Conservation (phyloP, 2,888 invertebrate genomes). For the Oscheius sp. region DNA sequence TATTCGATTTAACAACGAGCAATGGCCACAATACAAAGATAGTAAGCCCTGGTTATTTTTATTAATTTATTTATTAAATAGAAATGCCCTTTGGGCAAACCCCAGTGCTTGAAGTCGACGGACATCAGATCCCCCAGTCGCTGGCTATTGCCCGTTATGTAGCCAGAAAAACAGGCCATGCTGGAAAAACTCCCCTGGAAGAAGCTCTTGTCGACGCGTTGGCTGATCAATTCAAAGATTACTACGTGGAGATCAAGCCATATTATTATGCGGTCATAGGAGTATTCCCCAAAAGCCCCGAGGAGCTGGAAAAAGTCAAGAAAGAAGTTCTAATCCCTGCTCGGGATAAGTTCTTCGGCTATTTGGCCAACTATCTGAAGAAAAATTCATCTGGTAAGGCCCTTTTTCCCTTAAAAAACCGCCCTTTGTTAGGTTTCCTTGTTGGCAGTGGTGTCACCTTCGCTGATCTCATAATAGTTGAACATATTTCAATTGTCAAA, state of each 20-base stretch:
- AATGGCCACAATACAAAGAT: slow-evolving; percentile 22
- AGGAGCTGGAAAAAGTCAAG: slow-evolving; percentile 36
- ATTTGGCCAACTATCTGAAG: slow-evolving; percentile 38
- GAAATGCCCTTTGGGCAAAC: slow-evolving; percentile 51
- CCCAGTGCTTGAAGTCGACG: slow-evolving; percentile 52
- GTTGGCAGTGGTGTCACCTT: slow-evolving; percentile 28
- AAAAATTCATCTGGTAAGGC: slow-evolving; percentile 44
- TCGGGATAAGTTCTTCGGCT: slow-evolving; percentile 42
- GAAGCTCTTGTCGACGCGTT: slow-evolving; percentile 49
- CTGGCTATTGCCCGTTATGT: slow-evolving; percentile 48
- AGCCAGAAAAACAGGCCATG: slow-evolving; percentile 42
- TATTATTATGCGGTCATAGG: slow-evolving; percentile 47
- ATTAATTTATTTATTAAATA: slow-evolving; percentile 1
- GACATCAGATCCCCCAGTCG: slow-evolving; percentile 52
- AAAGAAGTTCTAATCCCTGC: slow-evolving; percentile 46
- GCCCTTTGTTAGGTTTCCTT: slow-evolving; percentile 22
- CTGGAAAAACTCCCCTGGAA: slow-evolving; percentile 43
- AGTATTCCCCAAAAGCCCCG: slow-evolving; percentile 19
- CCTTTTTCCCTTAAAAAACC: no score
- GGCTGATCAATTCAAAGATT: slow-evolving; percentile 53
- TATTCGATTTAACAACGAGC: slow-evolving; percentile 7
- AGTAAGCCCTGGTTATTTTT: background rate
- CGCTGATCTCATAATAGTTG: slow-evolving; percentile 39
- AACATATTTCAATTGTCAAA: slow-evolving; percentile 30
- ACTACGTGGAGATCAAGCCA: slow-evolving; percentile 44